These are phyloP conservation scores for Litoditis marina DNA, from an alignment of 2,888 invertebrate genomes.

Conservation along the genomic window DNA sequence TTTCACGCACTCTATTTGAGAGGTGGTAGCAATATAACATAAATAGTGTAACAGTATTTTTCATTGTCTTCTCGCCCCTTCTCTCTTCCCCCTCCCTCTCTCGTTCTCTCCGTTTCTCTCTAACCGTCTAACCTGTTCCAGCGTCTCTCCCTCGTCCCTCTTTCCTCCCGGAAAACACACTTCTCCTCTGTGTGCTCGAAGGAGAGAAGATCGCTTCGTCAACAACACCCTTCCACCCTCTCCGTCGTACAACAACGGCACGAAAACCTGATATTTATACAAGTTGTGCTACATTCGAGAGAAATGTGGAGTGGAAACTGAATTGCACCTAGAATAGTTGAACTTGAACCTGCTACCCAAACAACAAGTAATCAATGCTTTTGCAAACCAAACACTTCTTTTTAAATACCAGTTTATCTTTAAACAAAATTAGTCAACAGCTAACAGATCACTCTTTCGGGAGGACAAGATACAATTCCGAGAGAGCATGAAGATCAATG, in stretches of 20 bases:
- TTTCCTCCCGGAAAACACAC: slow-evolving; percentile 58
- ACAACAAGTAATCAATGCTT: too few species aligned
- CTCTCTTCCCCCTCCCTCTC: slow-evolving; percentile 31
- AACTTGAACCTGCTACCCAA: too few species aligned
- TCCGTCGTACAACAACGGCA: slow-evolving; percentile 35
- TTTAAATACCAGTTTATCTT: too few species aligned
- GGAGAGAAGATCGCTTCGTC: slow-evolving; percentile 46
- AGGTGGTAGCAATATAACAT: too few species aligned
- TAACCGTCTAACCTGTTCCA: slow-evolving; percentile 38
- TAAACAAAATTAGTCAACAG: neutral
- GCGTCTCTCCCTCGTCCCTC: slow-evolving; percentile 44
- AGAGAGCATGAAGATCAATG: neutral
- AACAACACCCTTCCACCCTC: slow-evolving; percentile 28
- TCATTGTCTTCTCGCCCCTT: neutral
- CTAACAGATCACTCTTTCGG: neutral
- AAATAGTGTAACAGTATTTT: too few species aligned
- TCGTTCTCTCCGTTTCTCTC: too few species aligned
- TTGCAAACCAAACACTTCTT: too few species aligned
- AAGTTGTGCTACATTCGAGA: too few species aligned
- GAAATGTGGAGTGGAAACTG: too few species aligned
- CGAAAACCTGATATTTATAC: slow-evolving; percentile 32
- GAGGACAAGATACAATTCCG: neutral
- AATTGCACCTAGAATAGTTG: too few species aligned
- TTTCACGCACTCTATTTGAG: too few species aligned
- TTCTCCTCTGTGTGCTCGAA: slow-evolving; percentile 54